Conservation (phyloP, 64 coral and sea anemone genomes). For the Stichodactyla mertensii region DNA sequence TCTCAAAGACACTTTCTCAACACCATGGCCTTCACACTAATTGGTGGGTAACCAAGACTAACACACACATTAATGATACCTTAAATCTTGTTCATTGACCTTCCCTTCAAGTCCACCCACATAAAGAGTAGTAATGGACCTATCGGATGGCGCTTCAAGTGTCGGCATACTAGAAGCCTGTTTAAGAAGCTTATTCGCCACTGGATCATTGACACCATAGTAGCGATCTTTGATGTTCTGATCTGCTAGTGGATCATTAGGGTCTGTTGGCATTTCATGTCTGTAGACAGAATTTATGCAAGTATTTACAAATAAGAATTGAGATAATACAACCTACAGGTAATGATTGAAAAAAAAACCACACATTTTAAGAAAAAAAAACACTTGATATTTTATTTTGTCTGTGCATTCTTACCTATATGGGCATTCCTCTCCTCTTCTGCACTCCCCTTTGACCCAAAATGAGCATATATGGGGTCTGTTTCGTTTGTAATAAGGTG, state of each 20-base stretch:
- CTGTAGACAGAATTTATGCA: conserved; percentile 23
- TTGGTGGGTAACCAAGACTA: no score
- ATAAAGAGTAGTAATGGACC: conserved; percentile 90
- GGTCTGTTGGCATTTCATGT: conserved; percentile 99
- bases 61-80: conserved; percentile 22
- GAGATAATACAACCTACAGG: no score
- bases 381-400: neutral
- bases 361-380: neutral
- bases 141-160: conserved; percentile 85
- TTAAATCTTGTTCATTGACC: conserved; percentile 90
- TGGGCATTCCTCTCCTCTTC: conserved; percentile 94
- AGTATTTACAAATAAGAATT: neutral
- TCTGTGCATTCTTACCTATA: conserved; percentile 63
- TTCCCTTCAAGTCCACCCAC: conserved; percentile 96
- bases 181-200: conserved; percentile 78
- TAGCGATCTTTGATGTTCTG: conserved; percentile 99
- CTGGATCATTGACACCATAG: conserved; percentile 96
- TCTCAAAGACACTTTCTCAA: no score
- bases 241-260: conserved; percentile 91
- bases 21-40: no score
- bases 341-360: no score
- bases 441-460: conserved; percentile 99
- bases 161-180: conserved; percentile 78
- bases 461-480: conserved; percentile 96
- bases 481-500: conserved; percentile 98